phyloP scores from a whole-genome alignment of 1,140 invertebrate species.

The Drosophila busckii region DNA sequence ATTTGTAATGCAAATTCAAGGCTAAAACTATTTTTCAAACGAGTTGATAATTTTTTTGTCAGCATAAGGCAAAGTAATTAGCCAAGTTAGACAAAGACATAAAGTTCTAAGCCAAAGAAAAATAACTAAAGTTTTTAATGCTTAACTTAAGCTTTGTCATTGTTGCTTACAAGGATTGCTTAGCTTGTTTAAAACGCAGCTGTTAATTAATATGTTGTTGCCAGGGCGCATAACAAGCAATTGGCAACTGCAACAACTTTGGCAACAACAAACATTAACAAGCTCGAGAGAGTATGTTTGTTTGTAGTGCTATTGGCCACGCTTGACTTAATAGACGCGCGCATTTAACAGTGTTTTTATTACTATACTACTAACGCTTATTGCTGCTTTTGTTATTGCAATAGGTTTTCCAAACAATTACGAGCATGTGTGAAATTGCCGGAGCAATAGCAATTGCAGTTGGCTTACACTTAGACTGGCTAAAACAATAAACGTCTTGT shows the following conservation, averaged over 20 bases:
- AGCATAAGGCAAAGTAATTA: too few relatives aligned
- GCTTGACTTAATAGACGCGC: conserved; percentile 28
- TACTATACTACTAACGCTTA: conserved; percentile 22
- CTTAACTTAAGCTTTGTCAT: too few relatives aligned
- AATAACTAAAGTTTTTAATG: too few relatives aligned
- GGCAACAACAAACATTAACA: background rate
- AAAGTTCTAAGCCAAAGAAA: too few relatives aligned
- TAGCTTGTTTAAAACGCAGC: too few relatives aligned
- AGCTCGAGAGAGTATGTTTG: background rate
- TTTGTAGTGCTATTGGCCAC: conserved; percentile 16
- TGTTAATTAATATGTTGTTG: too few relatives aligned
- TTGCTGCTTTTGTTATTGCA: background rate
- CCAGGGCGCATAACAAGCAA: conserved; percentile 15
- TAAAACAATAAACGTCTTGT: conserved; percentile 3
- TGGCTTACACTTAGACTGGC: conserved; percentile 12
- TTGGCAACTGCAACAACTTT: conserved; percentile 3
- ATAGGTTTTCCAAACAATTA: conserved; percentile 23
- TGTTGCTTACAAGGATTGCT: too few relatives aligned
- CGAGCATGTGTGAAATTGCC: conserved; percentile 28
- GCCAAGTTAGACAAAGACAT: too few relatives aligned
- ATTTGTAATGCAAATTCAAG: too few relatives aligned
- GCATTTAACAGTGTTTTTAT: conserved; percentile 44
- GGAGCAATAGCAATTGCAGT: conserved; percentile 25
- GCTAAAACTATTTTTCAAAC: too few relatives aligned
- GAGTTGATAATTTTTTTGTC: too few relatives aligned